Percentiles rank a stretch among this genome's conserved stretches.
phyloP scores from a whole-genome alignment of 2,888 invertebrate genomes.

The Exephanes ischioxanthus region DNA sequence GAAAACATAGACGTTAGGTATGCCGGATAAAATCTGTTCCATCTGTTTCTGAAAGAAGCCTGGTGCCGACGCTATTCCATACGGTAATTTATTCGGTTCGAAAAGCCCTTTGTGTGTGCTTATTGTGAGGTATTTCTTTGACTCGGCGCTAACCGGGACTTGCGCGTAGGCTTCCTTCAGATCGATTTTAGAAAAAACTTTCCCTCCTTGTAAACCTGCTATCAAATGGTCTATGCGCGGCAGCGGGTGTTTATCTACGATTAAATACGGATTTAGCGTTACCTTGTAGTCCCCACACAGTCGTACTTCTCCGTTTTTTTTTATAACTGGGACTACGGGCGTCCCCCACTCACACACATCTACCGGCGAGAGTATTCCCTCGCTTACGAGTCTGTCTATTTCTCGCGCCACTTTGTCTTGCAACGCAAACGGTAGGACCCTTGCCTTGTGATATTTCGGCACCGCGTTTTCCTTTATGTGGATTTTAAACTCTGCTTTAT shows the following conservation, averaged over 20 bases:
- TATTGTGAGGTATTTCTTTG: slow-evolving; percentile 47
- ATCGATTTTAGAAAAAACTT: slow-evolving; percentile 66
- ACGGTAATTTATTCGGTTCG: slow-evolving; percentile 39
- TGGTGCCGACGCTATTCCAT: slow-evolving; percentile 55
- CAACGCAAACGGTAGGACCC: slow-evolving; percentile 47
- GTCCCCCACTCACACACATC: slow-evolving; percentile 74
- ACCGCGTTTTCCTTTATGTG: slow-evolving; percentile 56
- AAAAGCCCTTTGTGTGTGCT: slow-evolving; percentile 59
- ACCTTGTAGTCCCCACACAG: slow-evolving; percentile 76
- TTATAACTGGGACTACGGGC: slow-evolving; percentile 75
- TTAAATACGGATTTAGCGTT: slow-evolving; percentile 67
- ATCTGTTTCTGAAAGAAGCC: slow-evolving; percentile 64
- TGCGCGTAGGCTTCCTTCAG: slow-evolving; percentile 37
- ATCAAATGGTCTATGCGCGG: slow-evolving; percentile 68
- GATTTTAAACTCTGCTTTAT: slow-evolving; percentile 43
- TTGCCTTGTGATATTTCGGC: slow-evolving; percentile 67
- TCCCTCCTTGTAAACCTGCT: slow-evolving; percentile 67
- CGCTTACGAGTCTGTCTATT: slow-evolving; percentile 47
- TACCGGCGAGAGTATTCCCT: slow-evolving; percentile 66
- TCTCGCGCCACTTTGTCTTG: slow-evolving; percentile 49
- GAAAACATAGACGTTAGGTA: slow-evolving; percentile 39
- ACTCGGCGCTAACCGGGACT: slow-evolving; percentile 41
- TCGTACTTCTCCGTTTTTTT: slow-evolving; percentile 71
- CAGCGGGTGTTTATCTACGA: slow-evolving; percentile 64
- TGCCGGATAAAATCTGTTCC: slow-evolving; percentile 45